Conservation (phyloP, 2,888 invertebrate genomes). For the Malthinus flaveolus region DNA sequence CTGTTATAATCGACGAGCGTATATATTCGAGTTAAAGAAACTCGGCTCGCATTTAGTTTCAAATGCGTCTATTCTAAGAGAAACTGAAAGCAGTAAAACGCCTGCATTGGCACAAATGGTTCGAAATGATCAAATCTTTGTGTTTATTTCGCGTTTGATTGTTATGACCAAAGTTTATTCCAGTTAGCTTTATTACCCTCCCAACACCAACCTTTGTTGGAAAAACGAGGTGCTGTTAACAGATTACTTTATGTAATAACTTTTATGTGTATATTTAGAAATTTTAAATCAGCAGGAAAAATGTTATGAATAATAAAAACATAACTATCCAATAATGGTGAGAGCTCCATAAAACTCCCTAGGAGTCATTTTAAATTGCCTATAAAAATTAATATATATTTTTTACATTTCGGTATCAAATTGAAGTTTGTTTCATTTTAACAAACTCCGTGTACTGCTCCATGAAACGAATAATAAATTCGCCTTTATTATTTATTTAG, state of each 20-base stretch:
- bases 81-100: slow-evolving; percentile 41
- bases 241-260: slow-evolving; percentile 26
- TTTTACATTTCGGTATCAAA: no score
- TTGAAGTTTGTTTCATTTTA: no score
- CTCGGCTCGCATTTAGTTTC: slow-evolving; percentile 19
- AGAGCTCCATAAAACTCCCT: no score
- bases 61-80: slow-evolving; percentile 27
- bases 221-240: slow-evolving; percentile 29
- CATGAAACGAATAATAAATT: no score
- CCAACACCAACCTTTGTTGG: slow-evolving; percentile 30
- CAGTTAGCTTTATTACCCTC: slow-evolving; percentile 41
- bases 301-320: no score
- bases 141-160: slow-evolving; percentile 50
- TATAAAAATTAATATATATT: no score
- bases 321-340: no score
- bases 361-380: no score
- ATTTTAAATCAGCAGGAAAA: neutral
- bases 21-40: slow-evolving; percentile 15
- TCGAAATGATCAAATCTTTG: slow-evolving; percentile 51
- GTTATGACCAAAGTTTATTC: slow-evolving; percentile 44
- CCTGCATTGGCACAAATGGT: slow-evolving; percentile 50
- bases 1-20: slow-evolving; percentile 29
- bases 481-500: no score
- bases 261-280: slow-evolving; percentile 3
- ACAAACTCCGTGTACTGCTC: no score